Percentiles rank a stretch among this genome's conserved stretches.
These are phyloP conservation scores for Anguilla obscura DNA, from an alignment of 2,797 vertebrate genomes.

Conservation along the genomic window DNA sequence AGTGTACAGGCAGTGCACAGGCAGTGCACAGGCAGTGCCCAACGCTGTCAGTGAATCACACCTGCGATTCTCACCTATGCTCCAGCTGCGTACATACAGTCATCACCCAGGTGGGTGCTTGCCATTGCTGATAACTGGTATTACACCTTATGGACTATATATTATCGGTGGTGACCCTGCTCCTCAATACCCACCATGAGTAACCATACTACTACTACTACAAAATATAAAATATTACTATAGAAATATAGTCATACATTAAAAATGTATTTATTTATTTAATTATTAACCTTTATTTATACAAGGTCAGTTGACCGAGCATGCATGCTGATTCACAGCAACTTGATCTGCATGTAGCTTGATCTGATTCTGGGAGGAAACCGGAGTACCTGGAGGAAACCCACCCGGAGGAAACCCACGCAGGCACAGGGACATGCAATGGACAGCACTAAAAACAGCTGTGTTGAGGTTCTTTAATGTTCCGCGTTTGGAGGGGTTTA, in stretches of 20 bases:
- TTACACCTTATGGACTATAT: neutral
- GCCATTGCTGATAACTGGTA: neutral
- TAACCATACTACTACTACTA: neutral
- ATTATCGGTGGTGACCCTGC: neutral
- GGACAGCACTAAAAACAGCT: neutral
- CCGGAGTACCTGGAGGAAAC: too few relatives aligned
- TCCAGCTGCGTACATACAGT: neutral
- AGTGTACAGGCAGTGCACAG: too few relatives aligned
- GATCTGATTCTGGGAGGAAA: too few relatives aligned
- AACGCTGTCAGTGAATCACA: neutral
- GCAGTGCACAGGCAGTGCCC: neutral
- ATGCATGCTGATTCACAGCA: too few relatives aligned
- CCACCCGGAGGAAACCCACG: too few relatives aligned
- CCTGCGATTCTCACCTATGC: neutral
- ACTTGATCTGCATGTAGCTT: neutral
- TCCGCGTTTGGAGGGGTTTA: constrained; percentile 47
- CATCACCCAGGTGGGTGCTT: neutral
- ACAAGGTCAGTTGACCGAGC: too few relatives aligned
- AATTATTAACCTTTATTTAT: too few relatives aligned
- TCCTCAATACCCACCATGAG: neutral
- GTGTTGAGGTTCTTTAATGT: neutral
- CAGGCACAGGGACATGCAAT: neutral
- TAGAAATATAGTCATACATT: too few relatives aligned
- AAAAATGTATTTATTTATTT: too few relatives aligned
- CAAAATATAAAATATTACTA: too few relatives aligned